These are phyloP conservation scores for Sinotaia quadrata DNA, from an alignment of 2,888 invertebrate species.

Conservation along the genomic window DNA sequence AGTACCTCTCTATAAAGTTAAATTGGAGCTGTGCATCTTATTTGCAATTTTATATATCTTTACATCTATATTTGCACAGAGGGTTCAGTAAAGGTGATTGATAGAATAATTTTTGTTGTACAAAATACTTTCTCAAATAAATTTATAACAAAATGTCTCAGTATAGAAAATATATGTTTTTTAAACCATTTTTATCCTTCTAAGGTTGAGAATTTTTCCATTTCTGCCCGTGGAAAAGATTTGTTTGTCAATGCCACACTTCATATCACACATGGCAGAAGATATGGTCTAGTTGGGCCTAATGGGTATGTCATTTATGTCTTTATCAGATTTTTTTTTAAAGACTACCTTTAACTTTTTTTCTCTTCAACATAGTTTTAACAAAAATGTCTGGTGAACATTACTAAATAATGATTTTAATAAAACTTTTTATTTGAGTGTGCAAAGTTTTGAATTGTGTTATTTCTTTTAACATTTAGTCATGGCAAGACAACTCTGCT, in stretches of 20 bases:
- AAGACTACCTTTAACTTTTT: neutral
- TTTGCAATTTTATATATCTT: no score
- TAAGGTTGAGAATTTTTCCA: constrained; percentile 91
- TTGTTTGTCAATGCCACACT: constrained; percentile 96
- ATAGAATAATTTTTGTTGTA: no score
- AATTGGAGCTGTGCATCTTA: no score
- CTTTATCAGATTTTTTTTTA: neutral
- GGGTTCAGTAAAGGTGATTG: no score
- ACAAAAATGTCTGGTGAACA: neutral
- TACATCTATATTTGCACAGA: no score
- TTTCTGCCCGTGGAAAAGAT: constrained; percentile 97
- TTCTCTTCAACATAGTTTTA: neutral
- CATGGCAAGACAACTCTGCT: constrained; percentile 98
- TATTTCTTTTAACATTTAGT: constrained; percentile 74
- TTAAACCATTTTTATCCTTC: no score
- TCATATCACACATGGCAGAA: constrained; percentile 90
- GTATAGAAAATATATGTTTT: neutral
- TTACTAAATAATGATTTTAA: neutral
- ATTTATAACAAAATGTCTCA: no score
- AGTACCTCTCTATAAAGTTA: no score
- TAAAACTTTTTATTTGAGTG: neutral
- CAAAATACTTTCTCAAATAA: no score
- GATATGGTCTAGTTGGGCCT: constrained; percentile 98
- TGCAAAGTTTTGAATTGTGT: neutral
- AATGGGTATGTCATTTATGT: constrained; percentile 82